A percentile compares a stretch with the other conserved stretches of the same genome.
phyloP scores from a whole-genome alignment of 92 coral and sea anemone genomes.

The Palythoa grandis region DNA sequence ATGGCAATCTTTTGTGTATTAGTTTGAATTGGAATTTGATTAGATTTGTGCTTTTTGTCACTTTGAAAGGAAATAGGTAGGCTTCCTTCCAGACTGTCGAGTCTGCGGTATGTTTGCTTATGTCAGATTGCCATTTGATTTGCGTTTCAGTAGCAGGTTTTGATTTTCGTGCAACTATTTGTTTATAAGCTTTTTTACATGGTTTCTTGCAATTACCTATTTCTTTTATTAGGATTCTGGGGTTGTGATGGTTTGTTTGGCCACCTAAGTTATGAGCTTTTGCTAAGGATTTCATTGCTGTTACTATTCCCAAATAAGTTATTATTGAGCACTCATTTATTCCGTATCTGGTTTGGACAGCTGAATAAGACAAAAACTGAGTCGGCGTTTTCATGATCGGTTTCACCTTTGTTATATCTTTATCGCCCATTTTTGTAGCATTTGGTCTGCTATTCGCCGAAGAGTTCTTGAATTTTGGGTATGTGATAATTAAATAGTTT shows the following conservation, averaged over 20 bases:
- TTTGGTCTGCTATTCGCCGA: too few relatives aligned
- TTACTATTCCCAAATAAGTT: not conserved
- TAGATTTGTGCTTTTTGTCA: constrained; percentile 10
- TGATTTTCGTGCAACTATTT: not conserved
- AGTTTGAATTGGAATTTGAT: constrained; percentile 22
- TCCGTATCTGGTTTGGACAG: not conserved
- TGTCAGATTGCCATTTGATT: constrained; percentile 13
- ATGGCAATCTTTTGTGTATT: constrained; percentile 9
- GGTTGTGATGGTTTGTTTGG: not conserved
- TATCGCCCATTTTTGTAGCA: constrained; percentile 13
- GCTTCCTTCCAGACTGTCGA: not conserved
- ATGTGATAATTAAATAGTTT: too few relatives aligned
- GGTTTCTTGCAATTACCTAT: constrained; percentile 10
- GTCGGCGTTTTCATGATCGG: constrained; percentile 1
- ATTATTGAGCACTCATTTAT: constrained; percentile 11
- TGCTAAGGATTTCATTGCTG: not conserved
- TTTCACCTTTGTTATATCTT: constrained; percentile 7
- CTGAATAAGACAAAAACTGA: constrained; percentile 2
- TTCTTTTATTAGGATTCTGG: not conserved
- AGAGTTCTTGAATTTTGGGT: too few relatives aligned
- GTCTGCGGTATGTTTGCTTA: constrained; percentile 8
- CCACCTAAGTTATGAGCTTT: not conserved
- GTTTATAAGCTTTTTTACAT: not conserved
- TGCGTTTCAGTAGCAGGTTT: constrained; percentile 14
- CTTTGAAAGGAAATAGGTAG: constrained; percentile 4